phyloP scores from a whole-genome alignment of 2,113 vertebrate species.

The Chlorocebus sabaeus region DNA sequence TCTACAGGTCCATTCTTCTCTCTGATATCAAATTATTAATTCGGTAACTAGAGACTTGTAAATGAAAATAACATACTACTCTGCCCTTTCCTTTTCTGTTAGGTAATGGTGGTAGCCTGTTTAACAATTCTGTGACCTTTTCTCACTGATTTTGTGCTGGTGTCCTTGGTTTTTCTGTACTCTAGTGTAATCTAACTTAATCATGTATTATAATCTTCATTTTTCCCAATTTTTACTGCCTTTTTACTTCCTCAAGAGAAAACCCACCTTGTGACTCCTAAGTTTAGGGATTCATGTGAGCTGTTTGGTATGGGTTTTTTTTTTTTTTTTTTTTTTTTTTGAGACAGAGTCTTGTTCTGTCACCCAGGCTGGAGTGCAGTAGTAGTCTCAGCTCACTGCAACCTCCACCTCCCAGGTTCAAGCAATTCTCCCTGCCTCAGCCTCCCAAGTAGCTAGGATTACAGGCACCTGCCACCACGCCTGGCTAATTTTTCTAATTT shows the following conservation, averaged over 20 bases:
- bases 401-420: too few species aligned
- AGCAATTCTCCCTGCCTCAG: too few species aligned
- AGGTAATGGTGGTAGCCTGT: slow-evolving; percentile 14
- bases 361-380: too few species aligned
- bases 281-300: slow-evolving; percentile 12
- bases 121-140: slow-evolving; percentile 56
- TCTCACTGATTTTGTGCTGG: slow-evolving; percentile 6
- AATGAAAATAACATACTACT: slow-evolving; percentile 38
- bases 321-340: too few species aligned
- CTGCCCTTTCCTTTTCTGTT: slow-evolving; percentile 43
- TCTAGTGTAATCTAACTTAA: slow-evolving; percentile 35
- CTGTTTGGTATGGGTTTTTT: background rate
- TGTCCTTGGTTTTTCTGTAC: background rate
- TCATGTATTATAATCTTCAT: slow-evolving; percentile 43
- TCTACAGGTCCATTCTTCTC: background rate
- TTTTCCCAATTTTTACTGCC: slow-evolving; percentile 23
- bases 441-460: too few species aligned
- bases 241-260: slow-evolving; percentile 40
- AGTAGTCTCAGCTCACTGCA: too few species aligned
- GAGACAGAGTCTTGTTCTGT: too few species aligned
- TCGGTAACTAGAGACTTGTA: slow-evolving; percentile 35
- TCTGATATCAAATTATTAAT: slow-evolving; percentile 37
- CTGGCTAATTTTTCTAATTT: too few species aligned
- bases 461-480: too few species aligned
- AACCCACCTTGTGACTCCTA: background rate